Percentiles rank a stretch among this genome's conserved stretches.
Conservation (phyloP, 2,888 invertebrate genomes). For the Desoria tigrina region DNA sequence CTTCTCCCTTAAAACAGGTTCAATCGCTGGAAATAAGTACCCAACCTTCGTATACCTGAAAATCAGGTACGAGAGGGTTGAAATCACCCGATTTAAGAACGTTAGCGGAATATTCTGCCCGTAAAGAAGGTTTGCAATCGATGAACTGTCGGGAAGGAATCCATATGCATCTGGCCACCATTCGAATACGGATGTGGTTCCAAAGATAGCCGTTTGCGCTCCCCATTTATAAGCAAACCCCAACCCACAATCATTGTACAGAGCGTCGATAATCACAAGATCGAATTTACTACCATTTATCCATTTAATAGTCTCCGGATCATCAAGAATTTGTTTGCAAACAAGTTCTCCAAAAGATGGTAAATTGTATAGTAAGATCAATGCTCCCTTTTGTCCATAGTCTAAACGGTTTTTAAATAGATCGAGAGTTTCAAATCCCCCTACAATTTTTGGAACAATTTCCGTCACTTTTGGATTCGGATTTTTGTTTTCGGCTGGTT, state of each 20-base stretch:
- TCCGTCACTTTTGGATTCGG: slow-evolving; percentile 38
- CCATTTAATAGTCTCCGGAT: slow-evolving; percentile 28
- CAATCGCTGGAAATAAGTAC: slow-evolving; percentile 11
- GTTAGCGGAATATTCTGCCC: slow-evolving; percentile 27
- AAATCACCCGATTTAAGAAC: slow-evolving; percentile 27
- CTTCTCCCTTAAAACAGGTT: slow-evolving; percentile 27
- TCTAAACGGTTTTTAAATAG: slow-evolving; percentile 29
- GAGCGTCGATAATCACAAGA: slow-evolving; percentile 36
- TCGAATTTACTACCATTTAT: slow-evolving; percentile 31
- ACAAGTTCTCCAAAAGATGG: slow-evolving; percentile 24
- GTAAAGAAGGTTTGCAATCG: slow-evolving; percentile 21
- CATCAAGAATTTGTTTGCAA: slow-evolving; percentile 28
- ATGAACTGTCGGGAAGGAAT: slow-evolving; percentile 27
- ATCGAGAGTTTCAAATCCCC: background rate
- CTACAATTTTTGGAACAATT: slow-evolving; percentile 19
- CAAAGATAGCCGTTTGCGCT: slow-evolving; percentile 32
- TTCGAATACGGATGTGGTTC: slow-evolving; percentile 36
- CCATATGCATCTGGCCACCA: slow-evolving; percentile 39
- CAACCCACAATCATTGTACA: slow-evolving; percentile 39
- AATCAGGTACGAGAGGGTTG: slow-evolving; percentile 21
- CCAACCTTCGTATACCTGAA: slow-evolving; percentile 19
- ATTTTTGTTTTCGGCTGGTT: slow-evolving; percentile 21
- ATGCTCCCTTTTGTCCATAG: slow-evolving; percentile 14
- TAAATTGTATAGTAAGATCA: slow-evolving; percentile 12
- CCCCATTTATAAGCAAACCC: slow-evolving; percentile 40